phyloP scores from a whole-genome alignment of 2,797 vertebrate species.

The Alca torda region DNA sequence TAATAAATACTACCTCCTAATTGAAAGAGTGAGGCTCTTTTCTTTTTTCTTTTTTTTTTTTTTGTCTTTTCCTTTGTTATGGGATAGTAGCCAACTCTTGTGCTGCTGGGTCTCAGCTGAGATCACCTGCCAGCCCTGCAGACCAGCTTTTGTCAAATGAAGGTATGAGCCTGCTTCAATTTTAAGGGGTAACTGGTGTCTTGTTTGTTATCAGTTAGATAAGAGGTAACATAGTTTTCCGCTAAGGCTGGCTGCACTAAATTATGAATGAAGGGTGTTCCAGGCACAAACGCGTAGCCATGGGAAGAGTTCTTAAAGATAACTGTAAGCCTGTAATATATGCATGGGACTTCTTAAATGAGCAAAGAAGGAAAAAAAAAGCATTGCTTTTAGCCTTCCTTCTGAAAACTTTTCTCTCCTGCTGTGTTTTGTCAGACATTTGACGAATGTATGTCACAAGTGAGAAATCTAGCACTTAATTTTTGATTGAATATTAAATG shows the following conservation, averaged over 20 bases:
- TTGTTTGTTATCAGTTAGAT: neutral
- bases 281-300: neutral
- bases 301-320: neutral
- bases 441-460: neutral
- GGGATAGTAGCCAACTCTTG: neutral
- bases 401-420: neutral
- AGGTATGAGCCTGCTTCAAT: neutral
- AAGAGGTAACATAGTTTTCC: neutral
- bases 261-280: neutral
- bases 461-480: neutral
- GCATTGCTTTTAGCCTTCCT: neutral
- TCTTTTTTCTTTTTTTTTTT: too few species aligned
- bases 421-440: neutral
- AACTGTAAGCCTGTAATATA: neutral
- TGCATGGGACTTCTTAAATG: neutral
- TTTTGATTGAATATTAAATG: neutral
- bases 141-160: neutral
- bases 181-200: neutral
- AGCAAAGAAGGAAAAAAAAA: neutral
- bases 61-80: neutral
- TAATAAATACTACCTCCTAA: neutral
- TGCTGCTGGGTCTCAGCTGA: neutral
- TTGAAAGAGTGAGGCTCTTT: neutral
- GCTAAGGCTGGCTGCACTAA: neutral
- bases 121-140: neutral